Base-by-base conservation (phyloP, 2,113 vertebrate genomes). In the Pollimyrus isidori region DNA sequence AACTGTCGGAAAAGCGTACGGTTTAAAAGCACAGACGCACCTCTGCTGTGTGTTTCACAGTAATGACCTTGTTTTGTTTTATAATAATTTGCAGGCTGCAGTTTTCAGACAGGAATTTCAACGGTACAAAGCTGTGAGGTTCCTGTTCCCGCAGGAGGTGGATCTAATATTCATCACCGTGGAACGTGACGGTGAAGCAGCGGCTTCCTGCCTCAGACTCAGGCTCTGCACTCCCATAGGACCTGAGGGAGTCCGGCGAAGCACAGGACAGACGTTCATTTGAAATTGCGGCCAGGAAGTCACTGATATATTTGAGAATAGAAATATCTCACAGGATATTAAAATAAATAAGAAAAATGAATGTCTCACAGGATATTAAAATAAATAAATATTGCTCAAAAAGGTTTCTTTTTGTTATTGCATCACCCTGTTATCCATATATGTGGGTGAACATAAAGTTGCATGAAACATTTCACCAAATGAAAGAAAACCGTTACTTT, bases 41-140 rank as follows among this genome's bases (percentile, higher is more conserved):
- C 26, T 30, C 17, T n/a, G 39, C 21, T 4, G 45, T 13, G 5
- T 21, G 53, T 10, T 46, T 21, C 56, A 73, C 58, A 53, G 65
- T 52, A 87, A 73, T 76, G 58, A 9, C 89, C 86, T 73, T 86
- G 56, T 87, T 50, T 73, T 35, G 58, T 48, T 35, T 76, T 49
- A 52, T 62, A 87, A 89, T 89, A 42, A 10, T 58, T 87, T 86
- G 84, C 85, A 89, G 89, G 69, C 56, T 17, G 15, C 15, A 4
- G 26, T 50, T 87, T 53, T 5, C 62, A 89, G 17, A 49, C 15
- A 49, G 62, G 83, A 76, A 53, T 48, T 53, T 21, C 17, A 48
- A 48, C 5, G 52, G 56, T 86, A 62, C 82, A 5, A 17, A 89
- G 13, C 39, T 62, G 50, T 30, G 35, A n/a, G 50, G 50, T 65